Conservation (phyloP, 1,140 invertebrate species). For the Zaprionus lachaisei region DNA sequence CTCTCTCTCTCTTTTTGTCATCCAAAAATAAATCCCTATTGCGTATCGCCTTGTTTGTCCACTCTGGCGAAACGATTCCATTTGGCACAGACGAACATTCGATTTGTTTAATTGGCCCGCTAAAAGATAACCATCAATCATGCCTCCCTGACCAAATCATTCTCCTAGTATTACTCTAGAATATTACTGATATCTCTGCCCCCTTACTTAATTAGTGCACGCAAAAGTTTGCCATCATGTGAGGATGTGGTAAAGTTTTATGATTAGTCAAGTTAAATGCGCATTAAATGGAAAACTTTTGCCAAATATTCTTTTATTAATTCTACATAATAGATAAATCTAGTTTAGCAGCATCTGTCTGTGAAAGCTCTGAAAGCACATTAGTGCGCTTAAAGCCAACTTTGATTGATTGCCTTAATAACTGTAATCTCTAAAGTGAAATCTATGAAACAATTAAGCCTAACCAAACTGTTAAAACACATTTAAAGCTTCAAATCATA, state of each 20-base stretch:
- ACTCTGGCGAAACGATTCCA: constrained; percentile 32
- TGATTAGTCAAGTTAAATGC: constrained; percentile 18
- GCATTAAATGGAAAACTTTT: constrained; percentile 2
- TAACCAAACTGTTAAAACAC: not conserved
- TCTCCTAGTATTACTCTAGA: not conserved
- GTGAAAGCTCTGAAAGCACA: not conserved
- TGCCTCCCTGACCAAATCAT: constrained; percentile 25
- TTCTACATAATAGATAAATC: constrained; percentile 1
- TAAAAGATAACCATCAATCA: constrained; percentile 78
- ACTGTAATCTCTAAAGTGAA: not conserved
- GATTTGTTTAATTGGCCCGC: constrained; percentile 79
- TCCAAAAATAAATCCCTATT: constrained; percentile 9
- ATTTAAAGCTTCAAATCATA: not conserved
- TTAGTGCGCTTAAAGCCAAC: not conserved
- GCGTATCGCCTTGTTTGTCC: constrained; percentile 21
- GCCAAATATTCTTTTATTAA: constrained; percentile 15
- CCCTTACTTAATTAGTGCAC: constrained; percentile 55
- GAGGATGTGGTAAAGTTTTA: constrained; percentile 16
- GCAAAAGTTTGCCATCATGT: constrained; percentile 22
- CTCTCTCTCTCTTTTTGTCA: constrained; percentile 1
- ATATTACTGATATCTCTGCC: constrained; percentile 34
- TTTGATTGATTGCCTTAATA: not conserved
- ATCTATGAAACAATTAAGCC: not conserved
- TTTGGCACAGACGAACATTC: constrained; percentile 60
- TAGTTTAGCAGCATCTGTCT: not conserved